Evolutionary conservation across 2,797 vertebrate species (phyloP).

Genomic region (Brachyalestes nurse): DNA sequence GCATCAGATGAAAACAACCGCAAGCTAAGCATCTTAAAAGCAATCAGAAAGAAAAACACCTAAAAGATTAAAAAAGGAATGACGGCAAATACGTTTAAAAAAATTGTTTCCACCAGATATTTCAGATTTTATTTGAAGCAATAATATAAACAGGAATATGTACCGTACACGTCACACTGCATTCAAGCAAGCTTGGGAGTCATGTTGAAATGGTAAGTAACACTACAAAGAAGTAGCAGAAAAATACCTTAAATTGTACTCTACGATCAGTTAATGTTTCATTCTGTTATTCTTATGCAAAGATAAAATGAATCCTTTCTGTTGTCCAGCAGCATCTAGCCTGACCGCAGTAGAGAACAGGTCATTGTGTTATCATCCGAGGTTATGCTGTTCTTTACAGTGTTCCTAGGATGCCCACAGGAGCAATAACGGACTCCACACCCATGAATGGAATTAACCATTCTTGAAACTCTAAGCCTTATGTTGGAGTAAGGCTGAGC

Average conservation of each 20-base stretch:
- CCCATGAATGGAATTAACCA: conserved; percentile 61
- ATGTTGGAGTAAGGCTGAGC: conserved; percentile 14
- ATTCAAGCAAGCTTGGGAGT: background rate
- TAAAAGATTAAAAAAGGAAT: no score
- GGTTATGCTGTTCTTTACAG: background rate
- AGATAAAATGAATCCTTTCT: no score
- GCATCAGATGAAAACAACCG: no score
- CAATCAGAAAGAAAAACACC: no score
- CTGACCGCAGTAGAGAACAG: no score
- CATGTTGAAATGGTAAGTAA: background rate
- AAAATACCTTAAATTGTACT: background rate
- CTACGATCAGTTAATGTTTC: background rate
- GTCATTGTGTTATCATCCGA: no score
- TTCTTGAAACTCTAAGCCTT: conserved; percentile 45
- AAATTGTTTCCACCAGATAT: no score
- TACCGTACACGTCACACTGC: background rate
- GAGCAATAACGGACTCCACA: conserved; percentile 66
- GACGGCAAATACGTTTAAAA: no score
- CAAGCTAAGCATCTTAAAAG: no score
- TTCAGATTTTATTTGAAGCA: background rate
- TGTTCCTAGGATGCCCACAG: conserved; percentile 18
- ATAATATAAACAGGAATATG: background rate
- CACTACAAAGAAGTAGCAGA: background rate
- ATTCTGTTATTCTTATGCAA: background rate
- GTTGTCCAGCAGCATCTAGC: no score